phyloP scores from a whole-genome alignment of 2,113 vertebrate genomes.

The Sylvilagus bachmani region DNA sequence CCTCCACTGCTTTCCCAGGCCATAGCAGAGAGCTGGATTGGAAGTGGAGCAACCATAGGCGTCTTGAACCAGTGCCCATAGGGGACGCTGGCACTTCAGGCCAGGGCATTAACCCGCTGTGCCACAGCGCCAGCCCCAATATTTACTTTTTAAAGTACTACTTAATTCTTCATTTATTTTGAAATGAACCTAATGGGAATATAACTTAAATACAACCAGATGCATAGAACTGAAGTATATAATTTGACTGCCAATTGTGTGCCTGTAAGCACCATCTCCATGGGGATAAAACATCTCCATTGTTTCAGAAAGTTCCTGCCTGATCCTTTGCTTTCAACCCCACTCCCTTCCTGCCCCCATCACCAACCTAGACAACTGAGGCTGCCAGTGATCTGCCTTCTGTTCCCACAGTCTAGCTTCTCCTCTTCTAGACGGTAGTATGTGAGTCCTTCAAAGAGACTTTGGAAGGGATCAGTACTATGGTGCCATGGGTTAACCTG shows the following conservation, averaged over 20 bases:
- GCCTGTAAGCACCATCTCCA: accelerated
- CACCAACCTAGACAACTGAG: no score
- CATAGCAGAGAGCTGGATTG: no score
- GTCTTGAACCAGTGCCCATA: no score
- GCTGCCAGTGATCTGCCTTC: neutral
- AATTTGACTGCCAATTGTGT: neutral
- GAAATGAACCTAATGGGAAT: neutral
- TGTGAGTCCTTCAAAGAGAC: no score
- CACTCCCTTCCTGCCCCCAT: no score
- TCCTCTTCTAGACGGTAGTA: neutral
- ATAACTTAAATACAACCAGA: neutral
- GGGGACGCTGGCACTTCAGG: no score
- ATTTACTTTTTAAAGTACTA: neutral
- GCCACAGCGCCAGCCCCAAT: neutral
- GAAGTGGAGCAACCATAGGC: no score
- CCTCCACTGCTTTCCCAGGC: no score
- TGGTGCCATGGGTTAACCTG: no score
- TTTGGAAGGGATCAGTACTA: no score
- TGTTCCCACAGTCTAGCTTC: neutral
- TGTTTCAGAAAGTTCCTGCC: neutral
- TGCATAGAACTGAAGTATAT: neutral
- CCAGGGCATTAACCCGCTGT: no score
- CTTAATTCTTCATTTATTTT: neutral
- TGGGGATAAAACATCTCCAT: no score
- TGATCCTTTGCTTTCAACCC: neutral